Evolutionary conservation across 2,888 invertebrate species (phyloP).

Genomic region (Tenthredo amoena): DNA sequence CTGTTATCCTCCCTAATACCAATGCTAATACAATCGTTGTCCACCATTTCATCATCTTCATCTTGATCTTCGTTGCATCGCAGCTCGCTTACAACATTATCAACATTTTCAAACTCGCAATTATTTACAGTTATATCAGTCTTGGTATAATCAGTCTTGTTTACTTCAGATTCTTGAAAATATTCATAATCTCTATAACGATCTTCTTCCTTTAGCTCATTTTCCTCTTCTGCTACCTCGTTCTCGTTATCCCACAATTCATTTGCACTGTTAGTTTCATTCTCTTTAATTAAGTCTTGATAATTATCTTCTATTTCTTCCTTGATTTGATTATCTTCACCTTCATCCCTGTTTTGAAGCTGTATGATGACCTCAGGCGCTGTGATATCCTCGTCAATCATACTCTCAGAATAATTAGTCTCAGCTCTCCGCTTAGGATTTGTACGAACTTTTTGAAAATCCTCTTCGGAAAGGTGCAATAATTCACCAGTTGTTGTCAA

Average conservation of each 20-base stretch:
- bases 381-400: slow-evolving; percentile 59
- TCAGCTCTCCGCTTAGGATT: slow-evolving; percentile 69
- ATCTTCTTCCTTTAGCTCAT: slow-evolving; percentile 55
- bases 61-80: slow-evolving; percentile 19
- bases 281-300: slow-evolving; percentile 63
- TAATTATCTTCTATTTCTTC: slow-evolving; percentile 59
- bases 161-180: slow-evolving; percentile 65
- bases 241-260: slow-evolving; percentile 56
- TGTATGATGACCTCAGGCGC: slow-evolving; percentile 64
- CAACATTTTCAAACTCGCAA: slow-evolving; percentile 25
- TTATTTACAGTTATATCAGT: slow-evolving; percentile 66
- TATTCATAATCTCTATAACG: slow-evolving; percentile 59
- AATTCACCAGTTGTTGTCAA: slow-evolving; percentile 80
- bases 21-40: slow-evolving; percentile 1
- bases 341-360: slow-evolving; percentile 57
- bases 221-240: slow-evolving; percentile 51
- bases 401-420: slow-evolving; percentile 58
- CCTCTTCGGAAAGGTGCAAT: slow-evolving; percentile 78
- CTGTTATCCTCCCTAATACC: slow-evolving; percentile 3
- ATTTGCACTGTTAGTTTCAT: slow-evolving; percentile 57
- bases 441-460: slow-evolving; percentile 77
- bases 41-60: neutral
- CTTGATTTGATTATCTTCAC: slow-evolving; percentile 53
- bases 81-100: slow-evolving; percentile 2
- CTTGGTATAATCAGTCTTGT: slow-evolving; percentile 73